phyloP scores from a whole-genome alignment of 2,888 invertebrate species.

The Papilio gigon region DNA sequence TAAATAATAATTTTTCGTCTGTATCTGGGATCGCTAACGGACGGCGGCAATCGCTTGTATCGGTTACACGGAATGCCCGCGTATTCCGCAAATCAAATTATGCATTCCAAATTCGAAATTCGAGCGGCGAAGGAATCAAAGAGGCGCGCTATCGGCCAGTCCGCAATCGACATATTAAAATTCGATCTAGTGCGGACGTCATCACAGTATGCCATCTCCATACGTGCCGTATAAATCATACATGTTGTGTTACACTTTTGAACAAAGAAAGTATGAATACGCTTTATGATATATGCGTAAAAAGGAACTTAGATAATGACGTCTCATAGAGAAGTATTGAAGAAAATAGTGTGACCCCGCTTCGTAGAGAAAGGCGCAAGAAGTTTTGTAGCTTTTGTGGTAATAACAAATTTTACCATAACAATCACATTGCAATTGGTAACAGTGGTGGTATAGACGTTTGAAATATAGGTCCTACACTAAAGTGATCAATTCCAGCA shows the following conservation, averaged over 20 bases:
- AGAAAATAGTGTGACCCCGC: too few relatives aligned
- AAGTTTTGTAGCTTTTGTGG: too few relatives aligned
- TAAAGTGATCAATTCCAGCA: constrained; percentile 64
- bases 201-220: constrained; percentile 42
- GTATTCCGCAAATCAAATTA: constrained; percentile 72
- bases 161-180: constrained; percentile 80
- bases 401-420: too few relatives aligned
- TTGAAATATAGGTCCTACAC: too few relatives aligned
- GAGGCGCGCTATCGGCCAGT: constrained; percentile 66
- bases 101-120: constrained; percentile 74
- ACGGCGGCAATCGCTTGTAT: constrained; percentile 30
- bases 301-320: too few relatives aligned
- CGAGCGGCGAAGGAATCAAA: constrained; percentile 68
- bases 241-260: too few relatives aligned
- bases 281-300: too few relatives aligned
- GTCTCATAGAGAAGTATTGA: too few relatives aligned
- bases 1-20: constrained; percentile 24
- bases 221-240: constrained; percentile 11
- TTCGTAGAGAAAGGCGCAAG: too few relatives aligned
- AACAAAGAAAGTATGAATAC: too few relatives aligned
- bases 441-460: too few relatives aligned
- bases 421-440: too few relatives aligned
- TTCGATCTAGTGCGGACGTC: constrained; percentile 67
- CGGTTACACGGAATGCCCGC: constrained; percentile 38
- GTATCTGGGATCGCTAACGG: constrained; percentile 33